These are phyloP conservation scores for Zaprionus lachaisei DNA, from an alignment of 1,140 invertebrate genomes.

Conservation along the genomic window DNA sequence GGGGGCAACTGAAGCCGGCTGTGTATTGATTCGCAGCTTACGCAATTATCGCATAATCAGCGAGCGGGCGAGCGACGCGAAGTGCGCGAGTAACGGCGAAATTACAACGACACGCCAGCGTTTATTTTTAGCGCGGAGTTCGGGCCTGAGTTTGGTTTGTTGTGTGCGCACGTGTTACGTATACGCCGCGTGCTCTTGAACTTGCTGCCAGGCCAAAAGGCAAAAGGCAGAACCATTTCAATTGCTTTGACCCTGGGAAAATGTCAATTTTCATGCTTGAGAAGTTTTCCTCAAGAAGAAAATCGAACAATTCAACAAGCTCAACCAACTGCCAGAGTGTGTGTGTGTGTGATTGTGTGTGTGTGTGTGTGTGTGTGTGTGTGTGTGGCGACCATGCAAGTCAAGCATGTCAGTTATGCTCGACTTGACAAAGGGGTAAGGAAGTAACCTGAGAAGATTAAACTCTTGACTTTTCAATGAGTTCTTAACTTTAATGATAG, in stretches of 20 bases:
- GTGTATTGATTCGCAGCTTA: slow-evolving; percentile 66
- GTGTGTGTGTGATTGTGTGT: neutral
- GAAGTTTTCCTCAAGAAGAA: slow-evolving; percentile 41
- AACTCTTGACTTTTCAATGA: slow-evolving; percentile 2
- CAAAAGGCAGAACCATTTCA: neutral
- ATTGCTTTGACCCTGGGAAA: slow-evolving; percentile 16
- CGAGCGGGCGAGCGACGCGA: neutral
- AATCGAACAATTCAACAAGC: slow-evolving; percentile 37
- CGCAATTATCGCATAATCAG: slow-evolving; percentile 58
- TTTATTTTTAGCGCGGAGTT: slow-evolving; percentile 15
- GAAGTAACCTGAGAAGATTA: slow-evolving; percentile 9
- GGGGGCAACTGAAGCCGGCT: slow-evolving; percentile 9
- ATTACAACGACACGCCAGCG: slow-evolving; percentile 26
- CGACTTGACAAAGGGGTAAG: slow-evolving; percentile 49
- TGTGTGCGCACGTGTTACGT: slow-evolving; percentile 60
- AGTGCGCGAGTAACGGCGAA: slow-evolving; percentile 24
- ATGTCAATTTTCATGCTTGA: slow-evolving; percentile 57
- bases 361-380: neutral
- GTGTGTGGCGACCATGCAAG: slow-evolving; percentile 46
- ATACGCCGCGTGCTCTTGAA: slow-evolving; percentile 68
- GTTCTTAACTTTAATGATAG: neutral
- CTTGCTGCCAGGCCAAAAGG: slow-evolving; percentile 37
- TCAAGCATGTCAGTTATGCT: slow-evolving; percentile 68
- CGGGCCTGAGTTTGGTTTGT: slow-evolving; percentile 43
- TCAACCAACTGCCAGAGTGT: slow-evolving; percentile 31